These are phyloP conservation scores for Malurus alboscapulatus DNA, from an alignment of 2,113 vertebrate species.

Conservation along the genomic window DNA sequence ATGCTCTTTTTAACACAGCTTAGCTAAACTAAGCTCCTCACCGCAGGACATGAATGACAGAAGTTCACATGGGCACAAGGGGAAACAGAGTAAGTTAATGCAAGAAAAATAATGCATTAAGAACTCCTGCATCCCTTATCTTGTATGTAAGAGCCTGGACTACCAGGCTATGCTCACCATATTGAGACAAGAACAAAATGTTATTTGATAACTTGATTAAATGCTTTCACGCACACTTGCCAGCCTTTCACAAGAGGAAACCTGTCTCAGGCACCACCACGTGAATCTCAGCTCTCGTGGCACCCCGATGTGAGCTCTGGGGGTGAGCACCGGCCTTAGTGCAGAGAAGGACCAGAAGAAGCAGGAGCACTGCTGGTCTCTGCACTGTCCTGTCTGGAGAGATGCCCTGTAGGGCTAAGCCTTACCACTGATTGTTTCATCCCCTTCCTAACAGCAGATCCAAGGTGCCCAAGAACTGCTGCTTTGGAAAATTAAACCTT, in stretches of 20 bases:
- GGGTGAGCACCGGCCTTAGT: accelerated
- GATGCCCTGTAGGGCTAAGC: neutral
- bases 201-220: neutral
- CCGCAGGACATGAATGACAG: neutral
- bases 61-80: neutral
- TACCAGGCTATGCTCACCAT: neutral
- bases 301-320: accelerated
- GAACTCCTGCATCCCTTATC: neutral
- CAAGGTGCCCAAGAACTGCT: neutral
- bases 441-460: neutral
- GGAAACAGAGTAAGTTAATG: neutral
- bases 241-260: neutral
- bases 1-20: neutral
- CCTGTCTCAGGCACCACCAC: neutral
- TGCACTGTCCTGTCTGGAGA: neutral
- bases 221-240: neutral
- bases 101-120: neutral
- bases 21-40: neutral
- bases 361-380: neutral
- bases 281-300: neutral
- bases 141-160: neutral
- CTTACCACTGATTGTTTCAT: neutral
- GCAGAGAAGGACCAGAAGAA: neutral
- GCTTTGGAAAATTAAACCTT: neutral
- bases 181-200: neutral